Percentiles rank a stretch among this genome's conserved stretches.
Evolutionary conservation across 2,113 vertebrate genomes (phyloP).

Genomic region (Calypte anna): DNA sequence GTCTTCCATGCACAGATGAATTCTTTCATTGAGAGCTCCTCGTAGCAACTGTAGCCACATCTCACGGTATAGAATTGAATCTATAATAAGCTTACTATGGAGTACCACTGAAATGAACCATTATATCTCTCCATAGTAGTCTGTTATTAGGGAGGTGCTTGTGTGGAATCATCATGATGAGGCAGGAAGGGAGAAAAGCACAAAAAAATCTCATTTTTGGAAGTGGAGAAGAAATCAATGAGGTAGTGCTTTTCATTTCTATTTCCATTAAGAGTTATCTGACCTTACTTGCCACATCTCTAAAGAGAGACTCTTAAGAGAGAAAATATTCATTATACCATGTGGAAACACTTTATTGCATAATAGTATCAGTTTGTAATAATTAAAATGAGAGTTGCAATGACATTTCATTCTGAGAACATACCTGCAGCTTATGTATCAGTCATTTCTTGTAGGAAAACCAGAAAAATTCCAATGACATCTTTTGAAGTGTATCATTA

Average conservation of each 20-base stretch:
- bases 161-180: slow-evolving; percentile 52
- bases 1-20: slow-evolving; percentile 32
- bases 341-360: not conserved
- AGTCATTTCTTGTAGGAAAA: not conserved
- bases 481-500: not conserved
- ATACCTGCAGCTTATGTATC: not conserved
- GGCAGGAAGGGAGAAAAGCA: not conserved
- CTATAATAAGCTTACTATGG: slow-evolving; percentile 27
- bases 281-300: slow-evolving; percentile 16
- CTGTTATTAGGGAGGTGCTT: slow-evolving; percentile 48
- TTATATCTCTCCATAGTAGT: slow-evolving; percentile 14
- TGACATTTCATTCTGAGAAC: not conserved
- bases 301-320: not conserved
- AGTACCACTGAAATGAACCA: slow-evolving; percentile 59
- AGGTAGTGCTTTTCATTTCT: slow-evolving; percentile 41
- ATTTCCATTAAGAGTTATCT: slow-evolving; percentile 18
- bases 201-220: slow-evolving; percentile 38
- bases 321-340: not conserved
- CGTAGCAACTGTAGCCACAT: slow-evolving; percentile 18
- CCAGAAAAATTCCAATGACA: accelerated
- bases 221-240: slow-evolving; percentile 49
- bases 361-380: not conserved
- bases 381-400: not conserved
- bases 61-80: slow-evolving; percentile 19
- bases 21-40: slow-evolving; percentile 39